A percentile compares a stretch with the other conserved stretches of the same genome.
These are phyloP conservation scores for Melipona beecheii DNA, from an alignment of 2,888 invertebrate genomes.

Conservation along the genomic window DNA sequence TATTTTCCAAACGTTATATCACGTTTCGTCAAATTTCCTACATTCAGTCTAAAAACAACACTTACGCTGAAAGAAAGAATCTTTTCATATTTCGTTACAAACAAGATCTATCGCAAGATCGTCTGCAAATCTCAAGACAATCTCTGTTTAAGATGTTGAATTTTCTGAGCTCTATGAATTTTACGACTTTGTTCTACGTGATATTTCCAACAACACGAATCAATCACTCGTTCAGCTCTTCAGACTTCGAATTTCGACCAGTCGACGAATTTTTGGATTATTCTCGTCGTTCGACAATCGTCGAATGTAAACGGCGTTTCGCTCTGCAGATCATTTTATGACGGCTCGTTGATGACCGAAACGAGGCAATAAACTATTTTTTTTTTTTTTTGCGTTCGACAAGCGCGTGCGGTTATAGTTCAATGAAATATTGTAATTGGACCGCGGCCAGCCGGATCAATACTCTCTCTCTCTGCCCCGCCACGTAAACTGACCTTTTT, in stretches of 20 bases:
- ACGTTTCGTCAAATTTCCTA: background rate
- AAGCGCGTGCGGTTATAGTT: conserved; percentile 58
- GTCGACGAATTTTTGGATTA: background rate
- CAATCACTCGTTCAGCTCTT: background rate
- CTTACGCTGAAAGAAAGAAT: too few species aligned
- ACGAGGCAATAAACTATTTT: conserved; percentile 21
- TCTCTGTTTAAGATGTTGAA: background rate
- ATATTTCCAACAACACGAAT: background rate
- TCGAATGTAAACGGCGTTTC: background rate
- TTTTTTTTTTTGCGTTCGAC: conserved; percentile 29
- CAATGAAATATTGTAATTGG: conserved; percentile 74
- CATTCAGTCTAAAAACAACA: too few species aligned
- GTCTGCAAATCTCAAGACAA: background rate
- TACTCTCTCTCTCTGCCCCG: conserved; percentile 54
- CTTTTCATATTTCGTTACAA: background rate
- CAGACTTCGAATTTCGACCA: background rate
- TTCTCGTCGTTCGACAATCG: background rate
- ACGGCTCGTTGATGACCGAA: background rate
- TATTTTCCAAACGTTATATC: background rate
- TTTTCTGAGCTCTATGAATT: background rate
- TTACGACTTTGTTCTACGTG: background rate
- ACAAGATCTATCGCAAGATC: background rate
- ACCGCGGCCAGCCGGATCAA: conserved; percentile 67
- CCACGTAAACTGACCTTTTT: conserved; percentile 58
- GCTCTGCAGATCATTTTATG: background rate